Conservation (phyloP, 2,113 vertebrate genomes). For the Hippocampus abdominalis region DNA sequence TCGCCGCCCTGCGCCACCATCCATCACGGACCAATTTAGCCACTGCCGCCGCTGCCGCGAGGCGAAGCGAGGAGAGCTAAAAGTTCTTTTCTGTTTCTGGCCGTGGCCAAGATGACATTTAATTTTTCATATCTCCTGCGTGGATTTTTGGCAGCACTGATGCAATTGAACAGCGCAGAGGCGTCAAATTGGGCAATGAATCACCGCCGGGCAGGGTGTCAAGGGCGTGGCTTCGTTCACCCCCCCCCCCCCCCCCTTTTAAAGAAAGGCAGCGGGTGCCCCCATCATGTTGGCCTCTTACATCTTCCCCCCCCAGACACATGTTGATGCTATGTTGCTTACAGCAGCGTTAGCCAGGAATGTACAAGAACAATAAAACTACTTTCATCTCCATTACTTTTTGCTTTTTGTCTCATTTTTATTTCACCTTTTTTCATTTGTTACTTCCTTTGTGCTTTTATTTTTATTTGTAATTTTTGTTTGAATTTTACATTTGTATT, state of each 20-base stretch:
- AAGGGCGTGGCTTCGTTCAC: constrained; percentile 74
- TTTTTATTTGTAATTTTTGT: too few species aligned
- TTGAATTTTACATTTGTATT: too few species aligned
- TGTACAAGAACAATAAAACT: not conserved
- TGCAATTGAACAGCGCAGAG: constrained; percentile 99
- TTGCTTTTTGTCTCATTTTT: too few species aligned
- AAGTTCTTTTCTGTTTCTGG: constrained; percentile 85
- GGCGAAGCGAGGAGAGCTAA: constrained; percentile 80
- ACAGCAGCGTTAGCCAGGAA: not conserved
- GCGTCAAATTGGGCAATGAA: constrained; percentile 99
- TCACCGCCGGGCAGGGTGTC: constrained; percentile 95
- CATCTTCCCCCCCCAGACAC: not conserved
- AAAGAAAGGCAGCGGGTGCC: not conserved
- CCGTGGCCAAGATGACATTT: constrained; percentile 99
- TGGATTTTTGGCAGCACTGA: constrained; percentile 99
- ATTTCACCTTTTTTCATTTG: too few species aligned
- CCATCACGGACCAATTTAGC: constrained; percentile 96
- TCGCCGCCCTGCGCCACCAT: constrained; percentile 94
- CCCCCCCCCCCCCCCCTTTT: constrained; percentile 11
- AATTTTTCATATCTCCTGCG: constrained; percentile 99
- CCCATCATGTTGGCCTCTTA: not conserved
- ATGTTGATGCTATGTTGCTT: not conserved
- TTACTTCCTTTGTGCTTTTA: too few species aligned
- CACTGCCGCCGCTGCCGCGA: constrained; percentile 36
- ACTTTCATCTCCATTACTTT: not conserved